Evolutionary conservation across 2,113 vertebrate genomes (phyloP).

Genomic region (Mormyrus iriodes): DNA sequence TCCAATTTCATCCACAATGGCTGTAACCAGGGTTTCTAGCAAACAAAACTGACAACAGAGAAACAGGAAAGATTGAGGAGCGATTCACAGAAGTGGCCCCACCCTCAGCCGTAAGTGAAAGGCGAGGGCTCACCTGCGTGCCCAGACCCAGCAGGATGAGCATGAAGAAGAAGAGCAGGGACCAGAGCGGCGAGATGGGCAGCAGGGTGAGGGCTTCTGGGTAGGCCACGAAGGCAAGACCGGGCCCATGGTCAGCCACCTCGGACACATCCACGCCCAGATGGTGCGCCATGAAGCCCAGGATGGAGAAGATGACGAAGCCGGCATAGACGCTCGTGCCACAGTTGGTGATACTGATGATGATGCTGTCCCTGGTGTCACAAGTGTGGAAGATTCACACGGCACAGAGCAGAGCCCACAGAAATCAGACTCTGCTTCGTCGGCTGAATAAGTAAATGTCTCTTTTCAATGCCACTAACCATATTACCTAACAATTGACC

Average conservation of each 20-base stretch:
- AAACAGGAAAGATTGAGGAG: background rate
- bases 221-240: slow-evolving; percentile 92
- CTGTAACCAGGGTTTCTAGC: slow-evolving; percentile 90
- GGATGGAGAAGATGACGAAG: slow-evolving; percentile 97
- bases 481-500: background rate
- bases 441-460: background rate
- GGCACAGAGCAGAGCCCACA: background rate
- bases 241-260: slow-evolving; percentile 90
- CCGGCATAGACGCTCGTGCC: slow-evolving; percentile 93
- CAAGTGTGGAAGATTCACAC: slow-evolving; percentile 11
- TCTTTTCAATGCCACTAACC: background rate
- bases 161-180: slow-evolving; percentile 98
- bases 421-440: background rate
- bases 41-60: slow-evolving; percentile 65
- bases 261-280: slow-evolving; percentile 86
- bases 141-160: slow-evolving; percentile 93
- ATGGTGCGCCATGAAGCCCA: slow-evolving; percentile 96
- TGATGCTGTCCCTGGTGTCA: slow-evolving; percentile 84
- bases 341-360: slow-evolving; percentile 97
- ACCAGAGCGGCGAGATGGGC: slow-evolving; percentile 90
- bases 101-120: background rate
- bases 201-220: slow-evolving; percentile 92
- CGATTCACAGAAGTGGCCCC: background rate
- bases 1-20: slow-evolving; percentile 91
- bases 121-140: slow-evolving; percentile 75